Percentiles rank a stretch among this genome's conserved stretches.
Evolutionary conservation across 2,797 vertebrate species (phyloP).

Genomic region (Carduelis carduelis): DNA sequence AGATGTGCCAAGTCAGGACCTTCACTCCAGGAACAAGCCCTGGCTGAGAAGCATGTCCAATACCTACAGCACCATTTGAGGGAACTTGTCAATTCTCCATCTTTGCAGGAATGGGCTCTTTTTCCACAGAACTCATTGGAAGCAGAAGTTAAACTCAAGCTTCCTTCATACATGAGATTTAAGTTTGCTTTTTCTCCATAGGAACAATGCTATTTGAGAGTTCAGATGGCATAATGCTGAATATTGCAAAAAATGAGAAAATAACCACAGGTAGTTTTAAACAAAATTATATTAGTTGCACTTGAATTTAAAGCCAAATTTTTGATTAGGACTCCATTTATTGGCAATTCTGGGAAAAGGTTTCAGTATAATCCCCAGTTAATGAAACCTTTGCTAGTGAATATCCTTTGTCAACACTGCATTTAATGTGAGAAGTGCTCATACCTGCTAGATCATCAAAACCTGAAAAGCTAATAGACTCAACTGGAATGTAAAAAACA

Average conservation of each 20-base stretch:
- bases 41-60: background rate
- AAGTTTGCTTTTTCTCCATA: background rate
- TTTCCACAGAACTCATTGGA: background rate
- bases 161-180: background rate
- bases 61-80: background rate
- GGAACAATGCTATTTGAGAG: constrained; percentile 27
- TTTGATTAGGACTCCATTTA: constrained; percentile 78
- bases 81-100: background rate
- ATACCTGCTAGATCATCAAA: constrained; percentile 78
- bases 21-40: background rate
- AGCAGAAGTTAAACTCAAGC: background rate
- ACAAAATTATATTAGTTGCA: constrained; percentile 71
- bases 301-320: constrained; percentile 73
- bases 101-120: background rate
- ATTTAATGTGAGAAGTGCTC: constrained; percentile 75
- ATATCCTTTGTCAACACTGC: constrained; percentile 84
- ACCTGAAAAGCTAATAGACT: constrained; percentile 66
- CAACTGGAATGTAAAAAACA: constrained; percentile 67
- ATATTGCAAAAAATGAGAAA: constrained; percentile 40
- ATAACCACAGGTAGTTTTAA: constrained; percentile 53
- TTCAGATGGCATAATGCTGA: constrained; percentile 30
- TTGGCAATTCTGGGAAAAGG: constrained; percentile 77
- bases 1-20: background rate
- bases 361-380: constrained; percentile 90
- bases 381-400: constrained; percentile 88